Conservation (phyloP, 2,888 invertebrate species). For the Campopleginae sp. region DNA sequence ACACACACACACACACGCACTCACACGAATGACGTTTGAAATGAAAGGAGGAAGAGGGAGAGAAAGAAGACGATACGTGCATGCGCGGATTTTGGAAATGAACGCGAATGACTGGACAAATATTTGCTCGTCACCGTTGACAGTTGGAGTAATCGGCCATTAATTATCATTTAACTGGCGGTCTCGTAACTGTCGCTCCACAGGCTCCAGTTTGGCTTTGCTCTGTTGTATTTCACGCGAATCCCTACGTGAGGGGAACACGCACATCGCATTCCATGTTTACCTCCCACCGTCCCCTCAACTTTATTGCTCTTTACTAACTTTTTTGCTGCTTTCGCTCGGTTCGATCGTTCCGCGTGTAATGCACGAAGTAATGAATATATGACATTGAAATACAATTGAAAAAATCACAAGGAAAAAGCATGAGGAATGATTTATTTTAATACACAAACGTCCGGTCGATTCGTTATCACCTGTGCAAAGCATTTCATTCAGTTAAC, state of each 20-base stretch:
- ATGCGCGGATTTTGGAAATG: constrained; percentile 34
- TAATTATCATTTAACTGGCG: constrained; percentile 68
- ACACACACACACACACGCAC: neutral
- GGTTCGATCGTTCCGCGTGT: neutral
- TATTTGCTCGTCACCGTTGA: constrained; percentile 70
- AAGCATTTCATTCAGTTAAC: neutral
- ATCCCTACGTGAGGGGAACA: constrained; percentile 15
- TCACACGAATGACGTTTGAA: neutral
- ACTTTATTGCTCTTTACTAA: constrained; percentile 36
- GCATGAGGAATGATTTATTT: neutral
- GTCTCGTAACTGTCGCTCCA: constrained; percentile 51
- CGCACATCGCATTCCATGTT: constrained; percentile 30
- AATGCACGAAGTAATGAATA: neutral
- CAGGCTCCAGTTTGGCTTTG: constrained; percentile 22
- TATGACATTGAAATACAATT: constrained; percentile 1
- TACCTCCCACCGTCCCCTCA: constrained; percentile 26
- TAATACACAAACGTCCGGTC: neutral
- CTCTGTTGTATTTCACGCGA: constrained; percentile 25
- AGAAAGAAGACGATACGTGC: constrained; percentile 2
- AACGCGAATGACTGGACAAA: constrained; percentile 70
- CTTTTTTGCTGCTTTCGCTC: constrained; percentile 1
- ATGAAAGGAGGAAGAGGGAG: neutral
- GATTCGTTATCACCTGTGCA: constrained; percentile 9
- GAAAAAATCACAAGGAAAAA: neutral
- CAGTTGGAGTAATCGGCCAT: constrained; percentile 69